Base-by-base conservation (phyloP, 2,888 invertebrate genomes). In the Zonitis immaculata region DNA sequence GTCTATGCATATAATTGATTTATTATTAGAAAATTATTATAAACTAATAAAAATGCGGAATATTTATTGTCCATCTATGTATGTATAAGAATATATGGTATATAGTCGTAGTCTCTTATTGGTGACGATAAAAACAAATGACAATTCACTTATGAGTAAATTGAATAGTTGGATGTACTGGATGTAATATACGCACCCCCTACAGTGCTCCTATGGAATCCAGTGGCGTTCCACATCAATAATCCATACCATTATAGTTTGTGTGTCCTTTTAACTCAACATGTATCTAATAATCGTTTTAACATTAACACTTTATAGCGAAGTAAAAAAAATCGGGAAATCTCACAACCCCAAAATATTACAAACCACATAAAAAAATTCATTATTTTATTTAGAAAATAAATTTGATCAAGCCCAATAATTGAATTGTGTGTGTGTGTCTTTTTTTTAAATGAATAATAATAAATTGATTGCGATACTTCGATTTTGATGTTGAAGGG, bases 81-180 rank as follows among this genome's bases (percentile, higher is more conserved):
- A n/a, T n/a, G n/a, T n/a, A n/a, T n/a, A n/a, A n/a, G n/a, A n/a
- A n/a, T n/a, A n/a, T n/a, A n/a, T n/a, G n/a, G n/a, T n/a, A n/a
- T 5, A 22, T 22, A 11, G 20, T 14, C 7, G 32, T 32, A 6
- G 32, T 14, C 20, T 39, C 20, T 39, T 39, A 39, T 39, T 54
- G 50, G 54, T 47, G 58, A 50, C 63, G 59, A 66, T 65, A 63
- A 65, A 66, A 66, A 66, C 61, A 67, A 66, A 66, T 66, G 65
- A 65, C 66, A 63, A 64, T 61, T 62, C 66, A 66, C 66, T 66
- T 66, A 64, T 64, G 60, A 61, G 62, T 62, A 65, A 67, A 67
- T 67, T 67, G 67, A 66, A 58, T 49, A 65, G 61, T 64, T 39
- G 64, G 62, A 63, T 60, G 61, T 53, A 52, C 51, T 39, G 57